A percentile compares a stretch with the other conserved stretches of the same genome.
Evolutionary conservation across 2,888 invertebrate genomes (phyloP).

Genomic region (Axea sp.): DNA sequence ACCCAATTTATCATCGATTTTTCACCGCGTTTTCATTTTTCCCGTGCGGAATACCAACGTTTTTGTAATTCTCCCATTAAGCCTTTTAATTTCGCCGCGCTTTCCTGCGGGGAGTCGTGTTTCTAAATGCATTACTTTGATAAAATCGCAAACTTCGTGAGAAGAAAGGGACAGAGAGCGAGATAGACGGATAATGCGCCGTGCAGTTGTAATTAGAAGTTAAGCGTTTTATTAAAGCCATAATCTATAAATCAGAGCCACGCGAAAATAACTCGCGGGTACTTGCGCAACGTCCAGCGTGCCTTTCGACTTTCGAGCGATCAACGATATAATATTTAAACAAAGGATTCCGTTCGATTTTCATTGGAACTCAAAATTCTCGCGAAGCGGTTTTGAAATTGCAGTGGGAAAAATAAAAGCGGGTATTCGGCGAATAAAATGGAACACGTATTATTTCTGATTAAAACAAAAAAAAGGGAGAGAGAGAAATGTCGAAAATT

Average conservation of each 20-base stretch:
- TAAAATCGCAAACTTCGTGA: conserved; percentile 48
- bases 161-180: conserved; percentile 44
- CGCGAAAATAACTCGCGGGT: conserved; percentile 54
- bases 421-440: too few relatives aligned
- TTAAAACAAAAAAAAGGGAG: too few relatives aligned
- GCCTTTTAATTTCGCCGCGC: conserved; percentile 29
- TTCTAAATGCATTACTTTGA: conserved; percentile 53
- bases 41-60: conserved; percentile 3
- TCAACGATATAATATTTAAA: too few relatives aligned
- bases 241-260: conserved; percentile 60
- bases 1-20: conserved; percentile 1
- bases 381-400: too few relatives aligned
- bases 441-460: too few relatives aligned
- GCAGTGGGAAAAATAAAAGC: too few relatives aligned
- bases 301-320: conserved; percentile 29
- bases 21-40: conserved; percentile 5
- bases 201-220: conserved; percentile 57
- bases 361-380: too few relatives aligned
- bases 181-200: conserved; percentile 49
- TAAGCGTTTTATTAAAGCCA: conserved; percentile 61
- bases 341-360: too few relatives aligned
- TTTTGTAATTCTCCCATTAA: conserved; percentile 26
- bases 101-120: conserved; percentile 30
- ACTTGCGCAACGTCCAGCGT: conserved; percentile 42
- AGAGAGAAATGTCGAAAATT: too few relatives aligned